These are phyloP conservation scores for Piaya cayana DNA, from an alignment of 2,113 vertebrate genomes.

Conservation along the genomic window DNA sequence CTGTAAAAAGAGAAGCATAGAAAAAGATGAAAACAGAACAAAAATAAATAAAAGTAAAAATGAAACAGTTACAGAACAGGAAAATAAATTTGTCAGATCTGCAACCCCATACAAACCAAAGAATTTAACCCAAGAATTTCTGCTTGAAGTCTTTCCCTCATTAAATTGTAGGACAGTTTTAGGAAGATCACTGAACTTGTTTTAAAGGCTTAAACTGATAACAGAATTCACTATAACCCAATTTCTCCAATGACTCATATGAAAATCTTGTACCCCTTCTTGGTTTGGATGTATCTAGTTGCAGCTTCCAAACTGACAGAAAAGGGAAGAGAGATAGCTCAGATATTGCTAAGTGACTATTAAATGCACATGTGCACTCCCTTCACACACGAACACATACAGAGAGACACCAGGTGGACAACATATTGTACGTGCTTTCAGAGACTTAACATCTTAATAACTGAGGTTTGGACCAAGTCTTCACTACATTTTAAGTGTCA, in stretches of 20 bases:
- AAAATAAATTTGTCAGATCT: neutral
- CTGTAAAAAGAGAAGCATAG: neutral
- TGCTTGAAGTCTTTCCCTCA: neutral
- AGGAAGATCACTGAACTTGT: neutral
- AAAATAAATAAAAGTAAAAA: neutral
- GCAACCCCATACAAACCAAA: slow-evolving; percentile 52
- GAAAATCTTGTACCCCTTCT: neutral
- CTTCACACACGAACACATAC: neutral
- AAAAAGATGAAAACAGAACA: neutral
- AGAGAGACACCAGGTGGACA: neutral
- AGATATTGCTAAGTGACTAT: neutral
- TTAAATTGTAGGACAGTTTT: neutral
- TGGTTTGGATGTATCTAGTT: slow-evolving; percentile 49
- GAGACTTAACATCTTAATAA: neutral
- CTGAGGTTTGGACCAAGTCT: neutral
- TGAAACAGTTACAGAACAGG: neutral
- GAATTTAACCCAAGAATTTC: neutral
- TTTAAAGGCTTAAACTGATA: neutral
- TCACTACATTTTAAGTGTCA: neutral
- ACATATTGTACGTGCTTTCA: neutral
- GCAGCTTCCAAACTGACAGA: slow-evolving; percentile 38
- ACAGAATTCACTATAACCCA: neutral
- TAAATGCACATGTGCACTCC: neutral
- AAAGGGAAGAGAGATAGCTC: neutral
- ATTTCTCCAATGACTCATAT: neutral